phyloP scores from a whole-genome alignment of 2,888 invertebrate species.

The Eudemis profundana region DNA sequence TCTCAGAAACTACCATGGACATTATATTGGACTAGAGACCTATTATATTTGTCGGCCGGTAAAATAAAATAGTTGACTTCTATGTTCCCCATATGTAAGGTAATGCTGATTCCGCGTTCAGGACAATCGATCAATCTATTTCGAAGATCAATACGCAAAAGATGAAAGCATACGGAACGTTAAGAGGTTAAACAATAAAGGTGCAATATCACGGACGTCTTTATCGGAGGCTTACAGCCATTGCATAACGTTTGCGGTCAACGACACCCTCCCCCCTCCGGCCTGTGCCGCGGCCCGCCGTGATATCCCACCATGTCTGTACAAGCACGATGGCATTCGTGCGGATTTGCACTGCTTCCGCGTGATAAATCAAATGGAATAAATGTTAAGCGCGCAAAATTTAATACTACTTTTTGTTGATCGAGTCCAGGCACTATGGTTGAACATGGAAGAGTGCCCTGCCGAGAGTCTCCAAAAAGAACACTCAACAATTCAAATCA shows the following conservation, averaged over 20 bases:
- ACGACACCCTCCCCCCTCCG: slow-evolving; percentile 51
- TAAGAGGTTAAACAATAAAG: slow-evolving; percentile 40
- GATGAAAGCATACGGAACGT: neutral
- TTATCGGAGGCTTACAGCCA: slow-evolving; percentile 57
- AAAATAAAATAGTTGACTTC: too few species aligned
- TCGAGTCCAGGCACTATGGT: neutral
- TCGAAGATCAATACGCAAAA: neutral
- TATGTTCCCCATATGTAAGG: too few species aligned
- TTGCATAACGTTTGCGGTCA: slow-evolving; percentile 64
- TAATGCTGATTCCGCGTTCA: too few species aligned
- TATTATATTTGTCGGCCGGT: too few species aligned
- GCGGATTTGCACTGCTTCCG: slow-evolving; percentile 30
- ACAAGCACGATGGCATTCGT: slow-evolving; percentile 39
- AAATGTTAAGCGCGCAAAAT: slow-evolving; percentile 7
- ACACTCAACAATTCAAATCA: too few species aligned
- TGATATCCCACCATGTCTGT: slow-evolving; percentile 51
- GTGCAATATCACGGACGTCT: slow-evolving; percentile 53
- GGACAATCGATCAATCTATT: too few species aligned
- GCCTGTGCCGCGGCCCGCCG: slow-evolving; percentile 47
- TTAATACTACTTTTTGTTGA: slow-evolving; percentile 1
- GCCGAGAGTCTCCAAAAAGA: too few species aligned
- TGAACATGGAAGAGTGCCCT: neutral
- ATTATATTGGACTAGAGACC: too few species aligned
- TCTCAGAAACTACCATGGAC: too few species aligned
- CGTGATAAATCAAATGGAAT: slow-evolving; percentile 45